Conservation (phyloP, 2,888 invertebrate species). For the Drosophila crucigera region DNA sequence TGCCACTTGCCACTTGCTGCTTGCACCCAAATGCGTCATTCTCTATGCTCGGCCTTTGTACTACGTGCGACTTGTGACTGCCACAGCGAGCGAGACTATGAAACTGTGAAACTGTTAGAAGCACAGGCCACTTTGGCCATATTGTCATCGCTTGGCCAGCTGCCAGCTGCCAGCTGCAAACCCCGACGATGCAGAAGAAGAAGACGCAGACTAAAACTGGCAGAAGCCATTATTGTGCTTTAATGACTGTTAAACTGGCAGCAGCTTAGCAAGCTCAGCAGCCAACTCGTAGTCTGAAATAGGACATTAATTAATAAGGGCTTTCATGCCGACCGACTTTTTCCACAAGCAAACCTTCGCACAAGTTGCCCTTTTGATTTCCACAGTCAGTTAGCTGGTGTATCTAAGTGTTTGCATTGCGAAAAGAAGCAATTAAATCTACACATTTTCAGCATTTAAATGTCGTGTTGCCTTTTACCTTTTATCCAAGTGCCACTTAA, state of each 20-base stretch:
- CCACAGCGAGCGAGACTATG: slow-evolving; percentile 14
- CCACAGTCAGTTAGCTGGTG: background rate
- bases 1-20: slow-evolving; percentile 79
- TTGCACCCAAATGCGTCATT: slow-evolving; percentile 82
- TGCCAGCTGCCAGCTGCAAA: slow-evolving; percentile 51
- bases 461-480: slow-evolving; percentile 27
- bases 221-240: slow-evolving; percentile 69
- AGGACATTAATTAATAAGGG: slow-evolving; percentile 59
- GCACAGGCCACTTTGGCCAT: slow-evolving; percentile 69
- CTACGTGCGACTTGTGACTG: slow-evolving; percentile 13
- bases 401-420: background rate
- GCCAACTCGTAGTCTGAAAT: slow-evolving; percentile 32
- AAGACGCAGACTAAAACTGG: slow-evolving; percentile 36
- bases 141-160: slow-evolving; percentile 74
- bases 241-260: slow-evolving; percentile 75
- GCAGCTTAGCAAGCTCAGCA: slow-evolving; percentile 46
- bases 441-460: slow-evolving; percentile 44
- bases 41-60: slow-evolving; percentile 68
- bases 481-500: slow-evolving; percentile 15
- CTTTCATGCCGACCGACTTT: slow-evolving; percentile 19
- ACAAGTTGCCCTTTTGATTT: background rate
- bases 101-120: slow-evolving; percentile 9
- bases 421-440: slow-evolving; percentile 3
- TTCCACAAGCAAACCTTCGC: slow-evolving; percentile 12
- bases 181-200: background rate